A percentile compares a stretch with the other conserved stretches of the same genome.
phyloP scores from a whole-genome alignment of 2,797 vertebrate genomes.

The Arrhamphus sclerolepis region DNA sequence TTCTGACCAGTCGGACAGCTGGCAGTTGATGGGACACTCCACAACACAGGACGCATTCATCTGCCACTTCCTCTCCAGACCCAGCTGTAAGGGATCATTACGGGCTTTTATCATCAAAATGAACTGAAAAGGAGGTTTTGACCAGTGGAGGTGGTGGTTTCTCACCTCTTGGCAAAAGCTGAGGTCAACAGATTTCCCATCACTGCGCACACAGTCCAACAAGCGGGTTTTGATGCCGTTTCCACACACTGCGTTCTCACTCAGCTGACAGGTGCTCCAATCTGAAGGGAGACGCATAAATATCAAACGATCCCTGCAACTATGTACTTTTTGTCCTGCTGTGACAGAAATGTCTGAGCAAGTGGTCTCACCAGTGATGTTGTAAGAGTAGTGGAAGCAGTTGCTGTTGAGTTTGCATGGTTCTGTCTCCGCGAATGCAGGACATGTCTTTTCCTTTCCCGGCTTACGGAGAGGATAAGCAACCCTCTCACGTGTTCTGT shows the following conservation, averaged over 20 bases:
- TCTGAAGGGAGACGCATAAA: slow-evolving; percentile 74
- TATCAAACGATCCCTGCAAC: slow-evolving; percentile 1
- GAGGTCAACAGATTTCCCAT: slow-evolving; percentile 94
- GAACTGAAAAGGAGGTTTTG: not conserved
- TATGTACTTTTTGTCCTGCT: not conserved
- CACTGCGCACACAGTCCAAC: slow-evolving; percentile 95
- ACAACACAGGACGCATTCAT: slow-evolving; percentile 92
- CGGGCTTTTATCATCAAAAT: not conserved
- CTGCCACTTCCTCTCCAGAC: slow-evolving; percentile 92
- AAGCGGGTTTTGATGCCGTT: slow-evolving; percentile 93
- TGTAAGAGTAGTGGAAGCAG: slow-evolving; percentile 94
- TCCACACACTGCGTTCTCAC: slow-evolving; percentile 92
- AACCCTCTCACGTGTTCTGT: slow-evolving; percentile 81
- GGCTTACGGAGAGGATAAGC: slow-evolving; percentile 85
- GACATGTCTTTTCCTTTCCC: slow-evolving; percentile 85
- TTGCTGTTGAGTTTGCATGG: slow-evolving; percentile 90
- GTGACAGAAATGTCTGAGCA: no score
- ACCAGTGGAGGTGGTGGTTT: no score
- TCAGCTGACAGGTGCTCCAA: slow-evolving; percentile 98
- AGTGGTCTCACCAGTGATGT: slow-evolving; percentile 88
- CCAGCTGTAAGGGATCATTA: slow-evolving; percentile 68
- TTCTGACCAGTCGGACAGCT: slow-evolving; percentile 92
- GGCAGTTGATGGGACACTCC: slow-evolving; percentile 96
- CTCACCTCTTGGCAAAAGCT: slow-evolving; percentile 91
- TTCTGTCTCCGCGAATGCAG: slow-evolving; percentile 82